These are phyloP conservation scores for Gortyna flavago DNA, from an alignment of 2,888 invertebrate species.

Conservation along the genomic window DNA sequence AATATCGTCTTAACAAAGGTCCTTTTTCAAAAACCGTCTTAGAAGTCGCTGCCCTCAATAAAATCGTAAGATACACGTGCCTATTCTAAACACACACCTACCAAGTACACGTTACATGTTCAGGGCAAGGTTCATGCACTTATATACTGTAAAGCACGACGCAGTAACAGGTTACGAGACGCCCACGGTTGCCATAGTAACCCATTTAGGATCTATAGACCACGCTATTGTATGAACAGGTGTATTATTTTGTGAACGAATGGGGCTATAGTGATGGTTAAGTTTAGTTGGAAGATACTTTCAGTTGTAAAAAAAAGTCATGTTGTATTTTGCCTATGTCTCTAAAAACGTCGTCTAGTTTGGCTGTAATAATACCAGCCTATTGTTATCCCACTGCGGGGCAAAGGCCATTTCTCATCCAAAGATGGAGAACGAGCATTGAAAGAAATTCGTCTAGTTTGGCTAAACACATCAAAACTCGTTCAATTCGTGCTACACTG, in stretches of 20 bases:
- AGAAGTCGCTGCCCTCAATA: background rate
- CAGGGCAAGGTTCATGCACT: slow-evolving; percentile 37
- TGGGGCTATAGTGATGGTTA: too few species aligned
- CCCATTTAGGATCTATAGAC: slow-evolving; percentile 23
- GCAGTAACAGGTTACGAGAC: slow-evolving; percentile 44
- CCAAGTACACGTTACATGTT: background rate
- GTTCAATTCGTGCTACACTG: too few species aligned
- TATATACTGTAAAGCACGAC: slow-evolving; percentile 15
- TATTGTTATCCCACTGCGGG: too few species aligned
- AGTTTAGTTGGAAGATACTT: background rate
- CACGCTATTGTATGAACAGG: background rate
- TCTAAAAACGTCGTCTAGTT: background rate
- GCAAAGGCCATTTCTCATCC: too few species aligned
- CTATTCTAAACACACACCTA: background rate
- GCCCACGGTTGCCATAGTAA: slow-evolving; percentile 48
- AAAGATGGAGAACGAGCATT: too few species aligned
- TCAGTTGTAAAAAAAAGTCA: background rate
- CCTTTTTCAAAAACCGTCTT: background rate
- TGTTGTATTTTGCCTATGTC: background rate
- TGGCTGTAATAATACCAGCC: too few species aligned
- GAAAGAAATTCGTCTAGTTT: too few species aligned
- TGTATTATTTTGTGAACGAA: slow-evolving; percentile 41
- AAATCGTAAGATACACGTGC: background rate
- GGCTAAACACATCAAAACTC: too few species aligned
- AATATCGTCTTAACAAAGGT: background rate